A percentile compares a stretch with the other conserved stretches of the same genome.
Evolutionary conservation across 2,113 vertebrate genomes (phyloP).

Genomic region (Pseudois nayaur): DNA sequence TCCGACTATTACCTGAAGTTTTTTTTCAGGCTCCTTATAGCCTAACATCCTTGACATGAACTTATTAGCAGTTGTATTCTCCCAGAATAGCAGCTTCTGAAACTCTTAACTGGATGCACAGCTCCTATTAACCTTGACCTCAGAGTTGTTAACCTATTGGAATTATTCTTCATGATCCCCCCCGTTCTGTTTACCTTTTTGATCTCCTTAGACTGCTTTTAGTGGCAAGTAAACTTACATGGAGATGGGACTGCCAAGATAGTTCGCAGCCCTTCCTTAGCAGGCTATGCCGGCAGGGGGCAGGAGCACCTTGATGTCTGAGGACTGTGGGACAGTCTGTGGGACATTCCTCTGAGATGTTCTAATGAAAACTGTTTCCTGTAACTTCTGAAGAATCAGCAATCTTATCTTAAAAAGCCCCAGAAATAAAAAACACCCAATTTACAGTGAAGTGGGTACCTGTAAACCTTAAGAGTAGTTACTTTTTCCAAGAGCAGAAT

Average conservation of each 20-base stretch:
- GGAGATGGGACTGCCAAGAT: neutral
- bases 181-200: neutral
- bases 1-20: neutral
- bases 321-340: neutral
- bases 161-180: neutral
- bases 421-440: neutral
- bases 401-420: neutral
- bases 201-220: neutral
- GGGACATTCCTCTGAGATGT: neutral
- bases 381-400: neutral
- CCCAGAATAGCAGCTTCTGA: neutral
- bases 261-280: neutral
- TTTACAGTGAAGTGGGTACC: neutral
- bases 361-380: neutral
- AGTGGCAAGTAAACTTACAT: neutral
- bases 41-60: neutral
- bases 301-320: constrained; percentile 29
- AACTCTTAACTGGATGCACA: neutral
- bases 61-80: neutral
- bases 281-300: neutral
- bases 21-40: neutral
- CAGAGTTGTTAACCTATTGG: neutral
- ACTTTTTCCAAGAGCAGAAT: neutral
- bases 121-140: neutral
- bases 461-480: neutral